Base-by-base conservation (phyloP, 2,113 vertebrate species). In the Pituophis catenifer region DNA sequence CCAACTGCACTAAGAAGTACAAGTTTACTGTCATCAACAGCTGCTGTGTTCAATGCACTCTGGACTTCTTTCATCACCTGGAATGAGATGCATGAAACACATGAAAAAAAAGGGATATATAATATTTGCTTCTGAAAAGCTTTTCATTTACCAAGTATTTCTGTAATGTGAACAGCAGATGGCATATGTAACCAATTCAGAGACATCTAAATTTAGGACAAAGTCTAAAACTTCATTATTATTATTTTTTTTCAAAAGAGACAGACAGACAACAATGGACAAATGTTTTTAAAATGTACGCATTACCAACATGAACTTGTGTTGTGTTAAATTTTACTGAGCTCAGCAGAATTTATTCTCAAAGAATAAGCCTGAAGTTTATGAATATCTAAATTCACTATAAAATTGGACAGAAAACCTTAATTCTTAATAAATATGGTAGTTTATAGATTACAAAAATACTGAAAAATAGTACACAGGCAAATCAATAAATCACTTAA, bases 11-110 rank as follows among this genome's bases (percentile, higher is more conserved):
- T 98, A 5, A 99, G 98, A 52, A 99, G 96, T 88, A 99, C 99
- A 59, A 99, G 97, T 96, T 99, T 99, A 95, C 99, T 99, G 98
- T 99, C 99, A 13, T 99, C 99, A 5, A 98, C 98, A 1, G 99
- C 99, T 0, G 99, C 99, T 0, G 99, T 99, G 48, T 98, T 98
- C 98, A 99, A 98, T 88, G 99, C 99, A 50, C 99, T 99, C 97
- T 99, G 99, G 94, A 99, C 98, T 97, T 99, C 99, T 97, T 99
- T 99, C 99, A 99, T 99, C 93, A 99, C 99, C 99, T 99, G 97
- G 2, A 97, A 96, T 89, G 94, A 95, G 13, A 93, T 90, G 89
- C 86, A 92, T 87, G 62, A 91, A 92, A 50, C 4, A 92, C 17
- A 9, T 90, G 93, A 65, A 90, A 92, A 92, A 75, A 90, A 92